phyloP scores from a whole-genome alignment of 2,888 invertebrate genomes.

The Dexiosoma caninum region DNA sequence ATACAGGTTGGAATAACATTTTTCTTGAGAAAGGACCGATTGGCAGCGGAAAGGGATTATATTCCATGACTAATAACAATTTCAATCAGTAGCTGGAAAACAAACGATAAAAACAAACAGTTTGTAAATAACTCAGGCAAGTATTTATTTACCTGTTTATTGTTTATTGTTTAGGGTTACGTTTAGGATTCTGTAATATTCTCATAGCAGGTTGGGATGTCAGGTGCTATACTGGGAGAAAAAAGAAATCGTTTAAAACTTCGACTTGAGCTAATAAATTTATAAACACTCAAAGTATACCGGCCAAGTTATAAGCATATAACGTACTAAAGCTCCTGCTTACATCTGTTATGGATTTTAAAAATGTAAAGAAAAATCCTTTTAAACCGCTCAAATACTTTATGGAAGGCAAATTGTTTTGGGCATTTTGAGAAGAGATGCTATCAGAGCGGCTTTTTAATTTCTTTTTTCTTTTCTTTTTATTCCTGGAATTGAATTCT shows the following conservation, averaged over 20 bases:
- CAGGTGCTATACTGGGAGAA: slow-evolving; percentile 58
- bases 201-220: slow-evolving; percentile 50
- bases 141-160: slow-evolving; percentile 24
- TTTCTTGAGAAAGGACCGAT: slow-evolving; percentile 58
- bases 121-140: not conserved
- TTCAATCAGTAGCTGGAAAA: slow-evolving; percentile 47
- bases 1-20: not conserved
- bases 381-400: no score
- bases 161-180: not conserved
- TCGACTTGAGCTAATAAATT: not conserved
- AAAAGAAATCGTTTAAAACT: not conserved
- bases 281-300: no score
- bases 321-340: no score
- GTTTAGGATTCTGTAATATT: not conserved
- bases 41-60: slow-evolving; percentile 68
- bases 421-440: no score
- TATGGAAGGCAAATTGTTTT: no score
- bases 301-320: no score
- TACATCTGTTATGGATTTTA: no score
- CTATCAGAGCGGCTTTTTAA: no score
- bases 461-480: no score
- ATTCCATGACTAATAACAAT: slow-evolving; percentile 62
- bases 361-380: no score
- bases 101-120: slow-evolving; percentile 7
- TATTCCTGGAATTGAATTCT: slow-evolving; percentile 4